phyloP scores from a whole-genome alignment of 2,113 vertebrate species.

The Aix galericulata region DNA sequence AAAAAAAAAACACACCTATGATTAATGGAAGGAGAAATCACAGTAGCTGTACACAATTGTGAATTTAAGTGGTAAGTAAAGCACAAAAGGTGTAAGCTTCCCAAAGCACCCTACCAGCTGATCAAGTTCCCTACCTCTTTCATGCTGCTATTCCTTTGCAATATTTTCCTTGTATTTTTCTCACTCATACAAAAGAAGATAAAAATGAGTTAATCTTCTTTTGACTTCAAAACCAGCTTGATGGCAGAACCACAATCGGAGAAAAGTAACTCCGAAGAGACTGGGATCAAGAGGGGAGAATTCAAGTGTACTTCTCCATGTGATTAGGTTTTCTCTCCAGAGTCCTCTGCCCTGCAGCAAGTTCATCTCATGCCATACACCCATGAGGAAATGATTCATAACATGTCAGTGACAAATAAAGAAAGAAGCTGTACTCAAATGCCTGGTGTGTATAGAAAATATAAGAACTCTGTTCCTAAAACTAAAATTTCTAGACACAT shows the following conservation, averaged over 20 bases:
- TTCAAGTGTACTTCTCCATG: background rate
- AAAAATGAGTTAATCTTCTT: conserved; percentile 8
- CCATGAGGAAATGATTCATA: conserved; percentile 58
- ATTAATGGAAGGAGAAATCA: background rate
- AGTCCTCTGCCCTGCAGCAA: conserved; percentile 10
- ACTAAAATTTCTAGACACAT: background rate
- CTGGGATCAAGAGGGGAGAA: background rate
- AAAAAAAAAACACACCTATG: background rate
- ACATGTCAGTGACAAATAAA: conserved; percentile 26
- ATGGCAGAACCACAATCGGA: background rate
- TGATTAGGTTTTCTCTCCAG: conserved; percentile 3
- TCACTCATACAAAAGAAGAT: background rate
- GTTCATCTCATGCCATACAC: background rate
- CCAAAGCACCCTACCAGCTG: background rate
- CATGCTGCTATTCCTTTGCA: background rate
- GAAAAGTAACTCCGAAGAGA: background rate
- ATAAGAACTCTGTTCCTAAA: background rate
- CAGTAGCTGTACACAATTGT: background rate
- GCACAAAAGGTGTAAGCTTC: background rate
- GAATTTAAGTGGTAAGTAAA: background rate
- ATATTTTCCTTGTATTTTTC: background rate
- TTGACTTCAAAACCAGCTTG: background rate
- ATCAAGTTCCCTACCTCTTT: background rate
- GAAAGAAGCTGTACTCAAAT: background rate
- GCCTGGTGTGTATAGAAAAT: background rate